Conservation (phyloP, 2,113 vertebrate species). For the Leucopternis melanops region DNA sequence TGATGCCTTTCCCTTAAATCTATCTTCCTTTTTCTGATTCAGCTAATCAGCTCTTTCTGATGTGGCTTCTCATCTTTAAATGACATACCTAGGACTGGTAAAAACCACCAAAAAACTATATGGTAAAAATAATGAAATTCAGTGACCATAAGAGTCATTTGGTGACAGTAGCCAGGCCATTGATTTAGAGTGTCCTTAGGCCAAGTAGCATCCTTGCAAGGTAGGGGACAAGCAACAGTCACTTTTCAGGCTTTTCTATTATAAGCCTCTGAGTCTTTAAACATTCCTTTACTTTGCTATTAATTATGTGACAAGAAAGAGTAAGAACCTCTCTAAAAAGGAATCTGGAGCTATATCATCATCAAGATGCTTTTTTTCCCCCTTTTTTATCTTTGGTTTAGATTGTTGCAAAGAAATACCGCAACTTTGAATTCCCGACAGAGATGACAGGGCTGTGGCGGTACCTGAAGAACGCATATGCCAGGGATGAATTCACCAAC, state of each 20-base stretch:
- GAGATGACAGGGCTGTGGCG: constrained; percentile 90
- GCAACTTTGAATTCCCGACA: constrained; percentile 86
- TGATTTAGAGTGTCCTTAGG: background rate
- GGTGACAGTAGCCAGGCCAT: background rate
- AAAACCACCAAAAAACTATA: background rate
- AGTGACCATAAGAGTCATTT: background rate
- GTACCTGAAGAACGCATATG: constrained; percentile 88
- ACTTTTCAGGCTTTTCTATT: background rate
- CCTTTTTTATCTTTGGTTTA: constrained; percentile 47
- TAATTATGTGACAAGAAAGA: background rate
- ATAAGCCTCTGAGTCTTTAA: background rate
- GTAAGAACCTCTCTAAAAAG: background rate
- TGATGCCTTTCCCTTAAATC: background rate
- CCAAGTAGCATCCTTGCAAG: background rate
- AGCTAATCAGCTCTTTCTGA: background rate
- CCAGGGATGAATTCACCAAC: constrained; percentile 92
- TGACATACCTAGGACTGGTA: background rate
- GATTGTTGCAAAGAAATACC: constrained; percentile 94
- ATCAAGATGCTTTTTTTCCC: background rate
- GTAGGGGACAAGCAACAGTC: background rate
- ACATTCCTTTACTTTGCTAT: background rate
- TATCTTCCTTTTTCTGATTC: background rate
- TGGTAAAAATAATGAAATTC: background rate
- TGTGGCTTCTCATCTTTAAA: background rate
- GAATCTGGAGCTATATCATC: background rate